Conservation (phyloP, 1,140 invertebrate genomes). For the Drosophila asahinai region DNA sequence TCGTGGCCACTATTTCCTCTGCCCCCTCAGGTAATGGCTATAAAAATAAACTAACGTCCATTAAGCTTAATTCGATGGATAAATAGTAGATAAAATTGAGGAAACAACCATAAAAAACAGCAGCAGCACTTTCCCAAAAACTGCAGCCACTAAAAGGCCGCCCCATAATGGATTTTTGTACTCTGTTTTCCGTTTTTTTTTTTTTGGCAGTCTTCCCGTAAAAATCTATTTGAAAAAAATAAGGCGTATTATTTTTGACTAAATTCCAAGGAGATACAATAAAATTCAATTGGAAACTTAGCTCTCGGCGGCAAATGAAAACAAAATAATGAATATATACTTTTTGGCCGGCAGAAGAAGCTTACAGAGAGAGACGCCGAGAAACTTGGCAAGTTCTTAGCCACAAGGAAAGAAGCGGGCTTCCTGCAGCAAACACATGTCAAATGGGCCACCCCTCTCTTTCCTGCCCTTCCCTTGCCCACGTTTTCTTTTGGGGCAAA, state of each 20-base stretch:
- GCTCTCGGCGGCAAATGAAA: conserved; percentile 66
- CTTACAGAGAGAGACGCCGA: conserved; percentile 63
- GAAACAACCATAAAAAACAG: not conserved
- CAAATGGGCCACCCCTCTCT: conserved; percentile 42
- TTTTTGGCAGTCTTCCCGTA: conserved; percentile 42
- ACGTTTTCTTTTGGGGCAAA: conserved; percentile 26
- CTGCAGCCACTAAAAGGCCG: conserved; percentile 45
- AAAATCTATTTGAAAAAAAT: conserved; percentile 51
- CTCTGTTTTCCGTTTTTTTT: conserved; percentile 3
- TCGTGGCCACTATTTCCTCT: conserved; percentile 3
- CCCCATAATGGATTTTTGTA: conserved; percentile 30
- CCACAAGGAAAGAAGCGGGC: conserved; percentile 41
- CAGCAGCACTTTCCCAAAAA: conserved; percentile 11
- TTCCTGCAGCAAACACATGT: conserved; percentile 78
- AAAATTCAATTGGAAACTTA: conserved; percentile 79
- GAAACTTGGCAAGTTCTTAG: conserved; percentile 70
- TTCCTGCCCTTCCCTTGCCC: not conserved
- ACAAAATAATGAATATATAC: conserved; percentile 81
- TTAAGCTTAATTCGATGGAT: conserved; percentile 18
- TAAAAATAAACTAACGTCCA: conserved; percentile 19
- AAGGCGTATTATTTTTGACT: conserved; percentile 70
- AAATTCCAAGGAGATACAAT: conserved; percentile 74
- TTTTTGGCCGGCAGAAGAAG: conserved; percentile 51
- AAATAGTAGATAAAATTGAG: not conserved
- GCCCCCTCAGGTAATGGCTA: conserved; percentile 21